Evolutionary conservation across 2,888 invertebrate species (phyloP).

Genomic region (Julus scandinavius): DNA sequence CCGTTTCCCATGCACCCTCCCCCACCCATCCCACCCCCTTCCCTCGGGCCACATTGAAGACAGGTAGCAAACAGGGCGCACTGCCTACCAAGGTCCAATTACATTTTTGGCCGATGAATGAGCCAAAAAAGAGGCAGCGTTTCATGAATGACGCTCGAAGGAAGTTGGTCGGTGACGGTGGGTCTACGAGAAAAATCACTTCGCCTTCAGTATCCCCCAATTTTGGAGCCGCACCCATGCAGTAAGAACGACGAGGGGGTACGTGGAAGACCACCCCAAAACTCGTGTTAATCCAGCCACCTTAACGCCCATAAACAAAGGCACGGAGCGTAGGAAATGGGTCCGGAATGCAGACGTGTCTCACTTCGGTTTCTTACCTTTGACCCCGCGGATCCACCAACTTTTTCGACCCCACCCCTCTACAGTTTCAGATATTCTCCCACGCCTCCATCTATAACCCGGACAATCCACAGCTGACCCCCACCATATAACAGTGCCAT

Average conservation of each 20-base stretch:
- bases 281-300: not conserved
- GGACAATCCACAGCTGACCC: not conserved
- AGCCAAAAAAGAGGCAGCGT: not conserved
- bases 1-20: conserved; percentile 12
- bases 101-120: conserved; percentile 21
- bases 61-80: conserved; percentile 27
- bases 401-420: not conserved
- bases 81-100: conserved; percentile 5
- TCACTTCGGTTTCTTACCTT: conserved; percentile 8
- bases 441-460: not conserved
- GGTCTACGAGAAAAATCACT: conserved; percentile 11
- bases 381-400: not conserved
- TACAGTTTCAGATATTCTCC: not conserved
- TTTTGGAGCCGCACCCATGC: not conserved
- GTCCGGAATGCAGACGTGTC: conserved; percentile 17
- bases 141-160: conserved; percentile 11
- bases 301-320: conserved; percentile 7
- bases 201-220: not conserved
- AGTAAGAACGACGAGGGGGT: not conserved
- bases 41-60: not conserved
- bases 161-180: not conserved
- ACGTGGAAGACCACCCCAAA: not conserved
- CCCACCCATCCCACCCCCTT: conserved; percentile 21
- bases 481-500: not conserved
- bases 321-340: not conserved